These are phyloP conservation scores for Pogonognathellus flavescens DNA, from an alignment of 1,140 invertebrate species.

Conservation along the genomic window DNA sequence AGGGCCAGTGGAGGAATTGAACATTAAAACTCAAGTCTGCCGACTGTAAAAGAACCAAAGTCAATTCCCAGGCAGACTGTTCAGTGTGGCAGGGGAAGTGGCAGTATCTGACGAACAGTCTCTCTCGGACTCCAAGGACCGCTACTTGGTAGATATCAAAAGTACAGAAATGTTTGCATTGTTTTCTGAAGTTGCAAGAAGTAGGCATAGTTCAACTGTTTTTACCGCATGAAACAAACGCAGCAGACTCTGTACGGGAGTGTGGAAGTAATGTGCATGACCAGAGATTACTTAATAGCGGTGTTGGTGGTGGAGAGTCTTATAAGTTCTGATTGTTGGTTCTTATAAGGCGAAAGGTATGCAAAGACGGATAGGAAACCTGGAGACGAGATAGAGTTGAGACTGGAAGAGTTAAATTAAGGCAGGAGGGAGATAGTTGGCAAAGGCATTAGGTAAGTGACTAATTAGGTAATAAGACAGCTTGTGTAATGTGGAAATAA, in stretches of 20 bases:
- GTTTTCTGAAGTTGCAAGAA: no score
- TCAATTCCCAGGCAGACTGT: neutral
- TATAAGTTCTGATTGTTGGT: neutral
- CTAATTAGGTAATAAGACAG: slow-evolving; percentile 40
- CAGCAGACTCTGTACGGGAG: no score
- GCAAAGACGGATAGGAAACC: neutral
- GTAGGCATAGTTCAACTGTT: no score
- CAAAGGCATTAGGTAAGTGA: slow-evolving; percentile 1
- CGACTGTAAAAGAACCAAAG: neutral
- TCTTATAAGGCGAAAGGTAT: neutral
- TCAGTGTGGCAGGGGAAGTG: no score
- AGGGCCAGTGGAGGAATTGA: neutral
- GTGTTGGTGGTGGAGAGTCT: neutral
- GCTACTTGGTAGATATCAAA: no score
- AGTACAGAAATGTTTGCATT: no score
- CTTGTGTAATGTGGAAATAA: neutral
- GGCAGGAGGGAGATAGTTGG: neutral
- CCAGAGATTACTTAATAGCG: neutral
- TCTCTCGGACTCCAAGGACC: no score
- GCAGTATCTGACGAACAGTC: no score
- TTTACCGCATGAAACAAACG: no score
- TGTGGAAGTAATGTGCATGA: no score
- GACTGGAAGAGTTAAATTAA: neutral
- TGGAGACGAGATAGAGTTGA: neutral
- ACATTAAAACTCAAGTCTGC: neutral